phyloP scores from a whole-genome alignment of 2,888 invertebrate species.

The Dione vanillae region DNA sequence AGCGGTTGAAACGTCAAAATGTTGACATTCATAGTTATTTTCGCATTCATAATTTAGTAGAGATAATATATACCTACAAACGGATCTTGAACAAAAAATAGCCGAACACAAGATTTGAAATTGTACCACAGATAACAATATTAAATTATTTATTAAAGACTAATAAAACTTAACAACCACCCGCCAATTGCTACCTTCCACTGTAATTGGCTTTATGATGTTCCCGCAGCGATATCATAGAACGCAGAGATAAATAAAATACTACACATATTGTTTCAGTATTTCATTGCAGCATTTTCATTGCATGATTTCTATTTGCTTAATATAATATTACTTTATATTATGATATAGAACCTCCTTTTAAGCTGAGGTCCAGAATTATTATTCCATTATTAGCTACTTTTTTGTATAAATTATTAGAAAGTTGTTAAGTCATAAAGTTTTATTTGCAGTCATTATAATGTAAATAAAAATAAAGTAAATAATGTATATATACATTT shows the following conservation, averaged over 20 bases:
- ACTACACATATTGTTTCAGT: neutral
- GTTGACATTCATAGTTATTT: no score
- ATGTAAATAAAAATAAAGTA: neutral
- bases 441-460: neutral
- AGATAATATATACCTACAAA: no score
- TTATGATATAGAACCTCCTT: no score
- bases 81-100: no score
- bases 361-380: no score
- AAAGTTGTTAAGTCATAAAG: neutral
- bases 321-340: no score
- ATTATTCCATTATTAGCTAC: neutral
- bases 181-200: conserved; percentile 4
- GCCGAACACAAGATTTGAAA: no score
- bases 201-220: conserved; percentile 24
- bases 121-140: neutral
- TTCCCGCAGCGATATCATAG: conserved; percentile 23
- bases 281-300: neutral
- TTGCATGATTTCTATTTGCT: no score
- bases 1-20: no score
- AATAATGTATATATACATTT: neutral
- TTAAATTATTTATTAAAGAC: neutral
- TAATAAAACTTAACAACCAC: conserved; percentile 11
- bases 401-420: neutral
- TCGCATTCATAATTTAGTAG: no score
- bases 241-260: conserved; percentile 11